Evolutionary conservation across 2,888 invertebrate genomes (phyloP).

Genomic region (Blastobasis lacticolella): DNA sequence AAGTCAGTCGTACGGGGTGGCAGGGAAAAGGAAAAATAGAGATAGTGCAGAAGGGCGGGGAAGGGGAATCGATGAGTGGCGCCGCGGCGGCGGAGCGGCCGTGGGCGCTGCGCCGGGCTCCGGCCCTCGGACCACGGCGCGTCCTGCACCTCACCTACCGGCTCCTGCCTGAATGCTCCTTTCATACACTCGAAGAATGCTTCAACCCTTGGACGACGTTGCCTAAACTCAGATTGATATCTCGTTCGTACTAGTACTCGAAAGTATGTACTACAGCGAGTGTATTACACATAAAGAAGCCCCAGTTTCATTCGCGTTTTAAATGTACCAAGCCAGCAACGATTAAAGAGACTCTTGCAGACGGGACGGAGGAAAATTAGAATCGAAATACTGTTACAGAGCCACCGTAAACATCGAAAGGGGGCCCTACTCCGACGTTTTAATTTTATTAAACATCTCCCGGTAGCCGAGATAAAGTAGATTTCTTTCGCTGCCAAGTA

Average conservation of each 20-base stretch:
- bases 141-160: not conserved
- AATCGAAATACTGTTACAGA: slow-evolving; percentile 55
- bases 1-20: slow-evolving; percentile 48
- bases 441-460: slow-evolving; percentile 71
- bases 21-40: slow-evolving; percentile 55
- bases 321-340: slow-evolving; percentile 25
- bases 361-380: slow-evolving; percentile 40
- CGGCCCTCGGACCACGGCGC: not conserved
- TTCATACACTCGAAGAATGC: too few species aligned
- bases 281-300: slow-evolving; percentile 17
- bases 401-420: slow-evolving; percentile 55
- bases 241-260: too few species aligned
- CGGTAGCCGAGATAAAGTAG: slow-evolving; percentile 64
- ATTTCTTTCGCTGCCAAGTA: slow-evolving; percentile 70
- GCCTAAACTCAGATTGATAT: too few species aligned
- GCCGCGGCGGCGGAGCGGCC: slow-evolving; percentile 36
- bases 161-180: not conserved
- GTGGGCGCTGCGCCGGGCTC: not conserved
- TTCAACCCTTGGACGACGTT: too few species aligned
- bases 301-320: slow-evolving; percentile 18
- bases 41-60: slow-evolving; percentile 40
- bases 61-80: slow-evolving; percentile 42
- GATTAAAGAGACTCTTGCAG: slow-evolving; percentile 34
- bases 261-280: slow-evolving; percentile 21
- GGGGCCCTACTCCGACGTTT: slow-evolving; percentile 53